Evolutionary conservation across 2,797 vertebrate species (phyloP), one percentile per base, ranked within the genome.

Genomic region (Hafferia zeledoni): DNA sequence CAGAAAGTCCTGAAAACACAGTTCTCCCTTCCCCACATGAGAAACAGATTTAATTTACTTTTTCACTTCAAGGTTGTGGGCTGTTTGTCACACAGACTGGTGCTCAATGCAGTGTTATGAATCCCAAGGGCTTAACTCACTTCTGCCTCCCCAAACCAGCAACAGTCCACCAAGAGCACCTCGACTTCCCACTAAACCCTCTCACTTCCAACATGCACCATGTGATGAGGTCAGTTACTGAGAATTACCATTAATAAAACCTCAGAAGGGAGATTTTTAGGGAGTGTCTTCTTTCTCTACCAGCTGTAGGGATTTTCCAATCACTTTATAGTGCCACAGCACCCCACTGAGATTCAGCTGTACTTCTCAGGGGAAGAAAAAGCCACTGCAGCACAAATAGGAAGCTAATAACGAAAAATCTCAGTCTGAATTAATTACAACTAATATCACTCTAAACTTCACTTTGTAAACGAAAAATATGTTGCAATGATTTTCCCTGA

Each of bases 261-360:
- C 80, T 70, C 85, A 83, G 63, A 94, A 76, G 85, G 87, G 74
- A 95, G 80, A 90, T 94, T 90, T 93, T 93, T 64, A 76, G 89
- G 94, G 94, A 94, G 80, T 84, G 87, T 65, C 83, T 2, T 74
- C 70, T 74, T 74, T n/a, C 79, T 87, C 55, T 91, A 59, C 69
- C 79, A 93, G 76, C 69, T 88, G 72, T 67, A 74, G 83, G 59
- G 93, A 82, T 90, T 94, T 96, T 91, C 85, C 91, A 79, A 22
- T 76, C 83, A 43, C 52, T 79, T 82, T 28, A 31, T 28, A 2
- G n/a, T 70, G 57, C 83, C 68, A 56, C 2, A 64, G 87, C 67
- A 68, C 50, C 59, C 11, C 3, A 6, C 37, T 24, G 27, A 57
- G 18, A 20, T 35, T 69, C 89, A 83, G 70, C 16, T 89, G 27